phyloP scores from a whole-genome alignment of 1,140 invertebrate species.

The Drosophila lacteicornis region DNA sequence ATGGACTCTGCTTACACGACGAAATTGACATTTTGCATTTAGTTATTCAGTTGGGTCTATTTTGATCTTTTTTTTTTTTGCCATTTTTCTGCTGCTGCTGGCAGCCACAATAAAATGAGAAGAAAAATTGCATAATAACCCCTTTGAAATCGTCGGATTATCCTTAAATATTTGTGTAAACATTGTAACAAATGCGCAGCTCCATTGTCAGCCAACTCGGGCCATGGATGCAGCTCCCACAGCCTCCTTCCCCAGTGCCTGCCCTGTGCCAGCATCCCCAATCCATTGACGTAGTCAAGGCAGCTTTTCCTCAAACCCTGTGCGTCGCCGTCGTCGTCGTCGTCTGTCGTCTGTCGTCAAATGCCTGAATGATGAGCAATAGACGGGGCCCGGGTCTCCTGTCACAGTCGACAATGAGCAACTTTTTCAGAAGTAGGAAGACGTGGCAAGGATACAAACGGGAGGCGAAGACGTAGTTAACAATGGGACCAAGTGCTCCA shows the following conservation, averaged over 20 bases:
- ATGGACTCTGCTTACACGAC: constrained; percentile 69
- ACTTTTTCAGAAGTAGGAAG: constrained; percentile 53
- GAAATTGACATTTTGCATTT: constrained; percentile 82
- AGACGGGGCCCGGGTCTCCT: constrained; percentile 58
- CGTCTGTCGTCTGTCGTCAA: constrained; percentile 46
- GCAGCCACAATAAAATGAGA: constrained; percentile 76
- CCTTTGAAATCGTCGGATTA: constrained; percentile 84
- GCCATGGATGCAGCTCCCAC: constrained; percentile 36
- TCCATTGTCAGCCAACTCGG: constrained; percentile 67
- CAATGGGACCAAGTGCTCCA: constrained; percentile 63
- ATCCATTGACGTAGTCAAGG: constrained; percentile 50
- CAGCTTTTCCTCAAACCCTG: constrained; percentile 16
- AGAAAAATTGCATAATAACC: constrained; percentile 84
- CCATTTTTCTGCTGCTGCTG: constrained; percentile 19
- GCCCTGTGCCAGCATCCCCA: constrained; percentile 10
- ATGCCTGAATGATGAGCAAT: constrained; percentile 82
- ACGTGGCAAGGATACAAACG: constrained; percentile 32
- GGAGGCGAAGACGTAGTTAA: constrained; percentile 57
- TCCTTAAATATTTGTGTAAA: constrained; percentile 84
- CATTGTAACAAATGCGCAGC: constrained; percentile 83
- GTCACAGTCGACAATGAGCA: constrained; percentile 77
- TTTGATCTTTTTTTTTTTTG: constrained; percentile 43
- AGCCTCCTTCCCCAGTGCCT: background rate
- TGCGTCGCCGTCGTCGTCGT: constrained; percentile 8
- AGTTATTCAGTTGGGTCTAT: constrained; percentile 72